phyloP scores from a whole-genome alignment of 2,797 vertebrate genomes.

The Oryzias dopingdopingensis region DNA sequence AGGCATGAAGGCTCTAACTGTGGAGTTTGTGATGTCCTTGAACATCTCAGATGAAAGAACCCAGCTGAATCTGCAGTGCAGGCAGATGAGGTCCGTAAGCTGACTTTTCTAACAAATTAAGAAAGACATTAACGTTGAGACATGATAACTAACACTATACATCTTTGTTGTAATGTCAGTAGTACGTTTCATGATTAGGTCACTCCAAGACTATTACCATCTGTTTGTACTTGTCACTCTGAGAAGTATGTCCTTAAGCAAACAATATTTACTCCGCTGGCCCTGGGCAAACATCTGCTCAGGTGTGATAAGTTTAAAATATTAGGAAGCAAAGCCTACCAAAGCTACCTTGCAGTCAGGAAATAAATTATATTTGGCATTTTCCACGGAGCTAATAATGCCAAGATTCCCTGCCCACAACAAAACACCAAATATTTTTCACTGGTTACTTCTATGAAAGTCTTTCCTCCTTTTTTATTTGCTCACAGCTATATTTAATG shows the following conservation, averaged over 20 bases:
- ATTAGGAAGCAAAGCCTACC: constrained; percentile 67
- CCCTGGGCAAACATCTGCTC: constrained; percentile 72
- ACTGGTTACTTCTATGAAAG: constrained; percentile 11
- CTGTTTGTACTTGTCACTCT: constrained; percentile 63
- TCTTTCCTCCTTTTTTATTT: constrained; percentile 16
- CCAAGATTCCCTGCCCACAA: constrained; percentile 25
- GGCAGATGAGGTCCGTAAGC: constrained; percentile 28
- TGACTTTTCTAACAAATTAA: constrained; percentile 33
- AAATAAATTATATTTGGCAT: constrained; percentile 78
- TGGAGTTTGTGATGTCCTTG: constrained; percentile 1
- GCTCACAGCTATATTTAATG: constrained; percentile 12
- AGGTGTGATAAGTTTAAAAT: constrained; percentile 71
- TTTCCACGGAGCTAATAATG: constrained; percentile 64
- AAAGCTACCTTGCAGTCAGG: constrained; percentile 61
- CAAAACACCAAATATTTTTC: constrained; percentile 34
- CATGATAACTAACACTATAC: constrained; percentile 24
- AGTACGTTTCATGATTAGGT: constrained; percentile 32
- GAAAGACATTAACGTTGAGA: constrained; percentile 24
- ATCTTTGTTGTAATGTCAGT: constrained; percentile 50
- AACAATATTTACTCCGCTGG: constrained; percentile 67
- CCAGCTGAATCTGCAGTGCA: constrained; percentile 13
- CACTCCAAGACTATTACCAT: constrained; percentile 62
- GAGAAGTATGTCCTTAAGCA: constrained; percentile 65
- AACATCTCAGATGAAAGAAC: constrained; percentile 4
- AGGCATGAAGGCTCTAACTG: background rate